Evolutionary conservation across 2,888 invertebrate genomes (phyloP).

Genomic region (Orthonychiurus folsomi): DNA sequence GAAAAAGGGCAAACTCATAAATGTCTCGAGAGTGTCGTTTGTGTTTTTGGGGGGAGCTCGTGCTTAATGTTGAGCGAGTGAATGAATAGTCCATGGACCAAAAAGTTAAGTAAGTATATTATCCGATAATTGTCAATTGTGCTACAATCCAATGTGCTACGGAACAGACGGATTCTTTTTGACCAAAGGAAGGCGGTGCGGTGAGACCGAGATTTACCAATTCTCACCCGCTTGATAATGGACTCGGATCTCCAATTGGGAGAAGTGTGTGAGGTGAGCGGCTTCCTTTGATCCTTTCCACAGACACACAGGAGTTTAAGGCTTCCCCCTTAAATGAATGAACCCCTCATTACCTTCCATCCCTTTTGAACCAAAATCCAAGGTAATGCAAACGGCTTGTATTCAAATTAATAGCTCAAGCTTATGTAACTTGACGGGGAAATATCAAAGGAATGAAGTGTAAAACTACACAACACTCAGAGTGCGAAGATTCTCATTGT

Average conservation of each 20-base stretch:
- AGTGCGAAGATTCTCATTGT: too few species aligned
- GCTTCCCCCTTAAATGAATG: not conserved
- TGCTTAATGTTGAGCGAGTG: too few species aligned
- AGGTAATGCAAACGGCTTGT: too few species aligned
- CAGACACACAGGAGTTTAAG: not conserved
- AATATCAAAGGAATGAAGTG: too few species aligned
- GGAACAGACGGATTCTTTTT: not conserved
- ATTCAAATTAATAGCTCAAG: too few species aligned
- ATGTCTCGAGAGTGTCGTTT: too few species aligned
- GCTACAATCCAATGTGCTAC: not conserved
- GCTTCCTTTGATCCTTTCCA: not conserved
- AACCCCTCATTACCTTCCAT: not conserved
- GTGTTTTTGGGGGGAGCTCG: too few species aligned
- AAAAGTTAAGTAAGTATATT: not conserved
- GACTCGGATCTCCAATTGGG: not conserved
- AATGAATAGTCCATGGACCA: too few species aligned
- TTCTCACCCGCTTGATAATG: not conserved
- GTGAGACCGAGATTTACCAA: not conserved
- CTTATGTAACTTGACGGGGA: too few species aligned
- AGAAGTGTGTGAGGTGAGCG: not conserved
- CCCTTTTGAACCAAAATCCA: too few species aligned
- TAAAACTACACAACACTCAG: too few species aligned
- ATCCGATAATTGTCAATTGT: not conserved
- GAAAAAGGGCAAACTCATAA: not conserved
- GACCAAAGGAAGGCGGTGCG: too few species aligned